phyloP scores from a whole-genome alignment of 2,113 vertebrate genomes.

The Oryctolagus cuniculus region mOryCun1.1 NC_091451.1:10014501-10015000 shows the following conservation, averaged over 20 bases:
- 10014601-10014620: neutral
- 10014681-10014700: neutral
- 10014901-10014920: neutral
- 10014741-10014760: neutral
- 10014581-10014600: neutral
- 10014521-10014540: slow-evolving; percentile 7
- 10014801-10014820: slow-evolving; percentile 8
- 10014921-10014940: neutral
- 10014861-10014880: neutral
- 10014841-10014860: neutral
- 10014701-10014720: neutral
- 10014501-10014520: slow-evolving; percentile 15
- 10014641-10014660: slow-evolving; percentile 33
- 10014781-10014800: slow-evolving; percentile 41
- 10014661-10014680: slow-evolving; percentile 8
- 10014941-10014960: neutral
- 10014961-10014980: neutral
- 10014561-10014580: neutral
- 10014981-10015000: neutral
- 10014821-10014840: neutral
- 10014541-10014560: neutral
- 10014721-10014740: slow-evolving; percentile 10
- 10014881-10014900: neutral
- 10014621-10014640: slow-evolving; percentile 25
- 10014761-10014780: slow-evolving; percentile 48